Evolutionary conservation across 2,113 vertebrate species (phyloP), one percentile per base, ranked within the genome.

Genomic region (Malurus melanocephalus): DNA sequence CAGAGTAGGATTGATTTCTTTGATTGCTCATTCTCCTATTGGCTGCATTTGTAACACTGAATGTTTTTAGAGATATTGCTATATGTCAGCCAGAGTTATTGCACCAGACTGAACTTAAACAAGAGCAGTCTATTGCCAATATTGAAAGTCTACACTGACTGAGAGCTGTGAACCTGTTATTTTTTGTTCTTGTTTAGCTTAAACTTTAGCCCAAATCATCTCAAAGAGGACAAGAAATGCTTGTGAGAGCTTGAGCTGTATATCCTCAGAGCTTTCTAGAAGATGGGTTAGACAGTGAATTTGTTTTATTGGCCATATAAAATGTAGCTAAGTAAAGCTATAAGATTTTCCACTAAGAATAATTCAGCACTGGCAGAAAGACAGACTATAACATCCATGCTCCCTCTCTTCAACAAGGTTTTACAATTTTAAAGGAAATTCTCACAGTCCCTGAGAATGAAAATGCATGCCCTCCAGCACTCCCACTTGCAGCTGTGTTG

Each of bases 51-150:
- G 35, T 45, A 85, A 40, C 28, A 61, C 46, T 46, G 56, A 68
- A 65, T 83, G 43, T 64, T 84, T 85, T 68, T 32, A 87, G 48
- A 89, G 65, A 9, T 72, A 55, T 43, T 75, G 57, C 42, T 74
- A 8, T 73, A 32, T 13, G 51, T 78, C 52, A 67, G n/a, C 43
- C 62, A 14, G 40, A 85, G 30, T 74, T 80, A 84, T 65, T 84
- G 62, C 28, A 46, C 26, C 71, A 79, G 62, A 27, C 66, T 72
- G 69, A 93, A 88, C 86, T 91, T 86, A 80, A 94, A 91, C 62
- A 89, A 24, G 62, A 69, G 80, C 15, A 20, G 19, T 8, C 16
- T 43, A 13, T 35, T 78, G 62, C 65, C 38, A 68, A 27, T 78
- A 85, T 33, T 90, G 35, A 65, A 90, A 75, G 21, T 61, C 8